These are phyloP conservation scores for Noctua pronuba DNA, from an alignment of 2,888 invertebrate genomes.

Conservation along the genomic window DNA sequence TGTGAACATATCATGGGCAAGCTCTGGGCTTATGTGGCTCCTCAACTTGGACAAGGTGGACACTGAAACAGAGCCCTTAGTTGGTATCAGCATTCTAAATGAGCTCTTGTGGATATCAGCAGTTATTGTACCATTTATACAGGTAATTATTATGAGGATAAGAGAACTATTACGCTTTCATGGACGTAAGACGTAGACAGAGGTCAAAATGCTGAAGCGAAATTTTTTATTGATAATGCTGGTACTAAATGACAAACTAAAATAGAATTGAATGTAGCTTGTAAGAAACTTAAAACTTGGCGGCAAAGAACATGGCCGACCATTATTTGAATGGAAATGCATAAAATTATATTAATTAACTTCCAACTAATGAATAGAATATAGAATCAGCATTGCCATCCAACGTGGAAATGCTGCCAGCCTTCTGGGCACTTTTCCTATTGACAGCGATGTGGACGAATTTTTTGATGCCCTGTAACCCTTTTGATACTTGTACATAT, in stretches of 20 bases:
- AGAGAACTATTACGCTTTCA: neutral
- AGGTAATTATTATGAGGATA: slow-evolving; percentile 84
- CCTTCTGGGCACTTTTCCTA: no score
- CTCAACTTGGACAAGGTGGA: slow-evolving; percentile 91
- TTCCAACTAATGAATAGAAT: no score
- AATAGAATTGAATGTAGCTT: neutral
- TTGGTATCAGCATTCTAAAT: slow-evolving; percentile 91
- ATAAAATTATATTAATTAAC: neutral
- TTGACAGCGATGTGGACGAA: no score
- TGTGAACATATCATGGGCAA: slow-evolving; percentile 93
- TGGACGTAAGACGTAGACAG: neutral
- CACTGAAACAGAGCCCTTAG: slow-evolving; percentile 90
- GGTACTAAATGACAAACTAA: neutral
- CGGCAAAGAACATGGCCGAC: neutral
- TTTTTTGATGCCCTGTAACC: no score
- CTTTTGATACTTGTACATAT: no score
- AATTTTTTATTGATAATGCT: neutral
- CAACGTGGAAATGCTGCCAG: no score
- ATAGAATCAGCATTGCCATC: no score
- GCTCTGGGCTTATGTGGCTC: slow-evolving; percentile 93
- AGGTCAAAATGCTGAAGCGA: neutral
- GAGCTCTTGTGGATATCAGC: slow-evolving; percentile 92
- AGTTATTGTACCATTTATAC: slow-evolving; percentile 92
- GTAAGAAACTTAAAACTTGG: neutral
- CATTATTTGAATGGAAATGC: neutral